These are phyloP conservation scores for Octonoba sinensis DNA, from an alignment of 2,888 invertebrate species.

Conservation along the genomic window DNA sequence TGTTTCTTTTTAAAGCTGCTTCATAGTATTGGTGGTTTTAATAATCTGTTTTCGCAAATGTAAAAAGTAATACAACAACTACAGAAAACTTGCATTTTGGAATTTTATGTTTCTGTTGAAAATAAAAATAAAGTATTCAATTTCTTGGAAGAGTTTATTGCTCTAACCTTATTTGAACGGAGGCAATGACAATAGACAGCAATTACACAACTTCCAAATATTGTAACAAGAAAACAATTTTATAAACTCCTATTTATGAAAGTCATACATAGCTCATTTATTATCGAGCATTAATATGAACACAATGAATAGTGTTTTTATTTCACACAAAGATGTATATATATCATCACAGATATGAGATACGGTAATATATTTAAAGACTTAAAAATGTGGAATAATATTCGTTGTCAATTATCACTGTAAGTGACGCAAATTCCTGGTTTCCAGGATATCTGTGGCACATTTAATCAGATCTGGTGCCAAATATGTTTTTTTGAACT, in stretches of 20 bases:
- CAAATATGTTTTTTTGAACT: neutral
- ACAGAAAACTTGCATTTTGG: no score
- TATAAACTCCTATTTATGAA: slow-evolving; percentile 44
- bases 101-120: no score
- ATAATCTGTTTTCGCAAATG: no score
- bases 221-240: slow-evolving; percentile 52
- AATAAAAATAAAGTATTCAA: no score
- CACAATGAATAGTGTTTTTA: slow-evolving; percentile 24
- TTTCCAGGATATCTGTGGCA: slow-evolving; percentile 46
- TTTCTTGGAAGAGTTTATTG: slow-evolving; percentile 56
- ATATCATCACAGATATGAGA: slow-evolving; percentile 54
- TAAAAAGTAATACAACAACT: no score
- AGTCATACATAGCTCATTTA: slow-evolving; percentile 31
- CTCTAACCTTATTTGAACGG: slow-evolving; percentile 44
- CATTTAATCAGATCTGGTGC: slow-evolving; percentile 52
- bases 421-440: slow-evolving; percentile 37
- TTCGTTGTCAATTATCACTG: slow-evolving; percentile 61
- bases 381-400: slow-evolving; percentile 50
- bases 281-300: slow-evolving; percentile 40
- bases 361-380: slow-evolving; percentile 36
- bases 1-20: no score
- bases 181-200: slow-evolving; percentile 42
- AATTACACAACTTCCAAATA: slow-evolving; percentile 49
- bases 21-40: no score
- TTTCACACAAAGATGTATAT: slow-evolving; percentile 43